These are phyloP conservation scores for Fregetta grallaria DNA, from an alignment of 2,113 vertebrate species.

Conservation along the genomic window DNA sequence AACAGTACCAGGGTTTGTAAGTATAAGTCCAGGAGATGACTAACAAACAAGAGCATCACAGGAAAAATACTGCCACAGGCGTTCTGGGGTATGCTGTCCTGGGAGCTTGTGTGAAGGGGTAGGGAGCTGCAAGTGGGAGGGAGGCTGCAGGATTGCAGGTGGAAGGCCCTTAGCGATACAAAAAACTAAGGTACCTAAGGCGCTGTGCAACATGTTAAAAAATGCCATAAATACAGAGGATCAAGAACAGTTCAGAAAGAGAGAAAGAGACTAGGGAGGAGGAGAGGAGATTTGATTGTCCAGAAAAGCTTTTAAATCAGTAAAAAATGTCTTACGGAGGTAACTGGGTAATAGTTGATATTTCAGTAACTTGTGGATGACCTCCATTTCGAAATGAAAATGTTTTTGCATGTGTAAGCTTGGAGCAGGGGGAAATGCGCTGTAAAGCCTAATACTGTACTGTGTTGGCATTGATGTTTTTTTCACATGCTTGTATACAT, in stretches of 20 bases:
- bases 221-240: not conserved
- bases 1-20: not conserved
- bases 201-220: not conserved
- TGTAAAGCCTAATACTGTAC: not conserved
- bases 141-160: not conserved
- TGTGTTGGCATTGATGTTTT: not conserved
- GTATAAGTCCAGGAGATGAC: not conserved
- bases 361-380: not conserved
- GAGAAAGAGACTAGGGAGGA: not conserved
- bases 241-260: not conserved
- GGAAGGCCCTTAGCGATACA: not conserved
- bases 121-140: not conserved
- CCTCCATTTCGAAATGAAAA: not conserved
- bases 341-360: not conserved
- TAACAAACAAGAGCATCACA: not conserved
- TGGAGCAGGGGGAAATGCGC: not conserved
- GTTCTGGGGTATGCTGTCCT: not conserved
- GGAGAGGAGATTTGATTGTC: not conserved
- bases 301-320: not conserved
- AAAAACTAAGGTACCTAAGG: not conserved
- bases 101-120: not conserved
- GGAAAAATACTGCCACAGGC: not conserved
- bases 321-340: not conserved
- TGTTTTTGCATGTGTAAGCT: not conserved
- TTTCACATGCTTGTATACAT: not conserved